Base-by-base conservation (phyloP, 2,797 vertebrate species). In the Pelodytes ibericus region DNA sequence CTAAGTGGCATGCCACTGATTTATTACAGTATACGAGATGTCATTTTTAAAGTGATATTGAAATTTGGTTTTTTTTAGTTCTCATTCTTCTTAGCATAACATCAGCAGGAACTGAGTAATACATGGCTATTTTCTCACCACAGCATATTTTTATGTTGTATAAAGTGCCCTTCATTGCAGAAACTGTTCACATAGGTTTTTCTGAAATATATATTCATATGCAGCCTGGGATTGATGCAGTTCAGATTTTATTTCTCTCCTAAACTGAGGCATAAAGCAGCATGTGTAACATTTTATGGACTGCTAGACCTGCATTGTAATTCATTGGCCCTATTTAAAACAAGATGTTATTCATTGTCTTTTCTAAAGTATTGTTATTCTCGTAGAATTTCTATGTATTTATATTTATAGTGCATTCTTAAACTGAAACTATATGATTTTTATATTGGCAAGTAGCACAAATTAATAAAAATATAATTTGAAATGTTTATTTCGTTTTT, bases 1-100 rank as follows among this genome's bases (percentile, higher is more conserved):
- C 66, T 85, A 84, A 86, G 75, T 85, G 75, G 79, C 25, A 68
- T 82, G 39, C 36, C 33, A 74, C 58, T 87, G 62, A 77, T 83
- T 84, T 86, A 62, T 81, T 83, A 76, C 63, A 81, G 82, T 81
- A 81, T 68, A 73, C 11, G 74, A 33, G 56, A 60, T 79, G 72
- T 71, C 5, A 82, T 83, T 79, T 71, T 75, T 82, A 77, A 86
- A 74, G 49, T 70, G 68, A 71, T 77, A 72, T 71, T 77, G 39
- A 70, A 66, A 71, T 72, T 51, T 77, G 74, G 69, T 76, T 71
- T n/a, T n/a, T n/a, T 77, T 47, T 64, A 39, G 26, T 39, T 65
- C 49, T 64, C 33, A 71, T 27, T 69, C 53, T 41, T 27, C 67
- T 26, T n/a, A 58, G 44, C 57, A 77, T 64, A 49, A 71, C 29